phyloP scores from a whole-genome alignment of 2,113 vertebrate genomes.

The Psilopogon haemacephalus region DNA sequence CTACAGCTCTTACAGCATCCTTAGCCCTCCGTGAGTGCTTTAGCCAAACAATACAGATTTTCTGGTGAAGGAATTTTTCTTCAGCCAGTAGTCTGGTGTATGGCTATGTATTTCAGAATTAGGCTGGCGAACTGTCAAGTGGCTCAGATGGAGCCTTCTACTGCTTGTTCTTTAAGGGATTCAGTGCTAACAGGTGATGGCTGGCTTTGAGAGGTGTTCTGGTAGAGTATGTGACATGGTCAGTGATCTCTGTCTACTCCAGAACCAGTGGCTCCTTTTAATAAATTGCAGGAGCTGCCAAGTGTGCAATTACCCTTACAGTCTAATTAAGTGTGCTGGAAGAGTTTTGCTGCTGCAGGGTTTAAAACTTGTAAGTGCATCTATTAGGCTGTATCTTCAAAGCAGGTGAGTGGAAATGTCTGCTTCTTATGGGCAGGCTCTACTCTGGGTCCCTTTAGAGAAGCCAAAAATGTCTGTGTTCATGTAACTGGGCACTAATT shows the following conservation, averaged over 20 bases:
- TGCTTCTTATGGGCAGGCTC: neutral
- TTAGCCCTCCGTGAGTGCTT: neutral
- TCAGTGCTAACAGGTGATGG: neutral
- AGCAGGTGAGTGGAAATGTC: neutral
- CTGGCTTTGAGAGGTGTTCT: neutral
- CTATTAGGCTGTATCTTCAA: neutral
- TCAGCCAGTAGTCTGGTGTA: neutral
- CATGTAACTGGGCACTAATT: neutral
- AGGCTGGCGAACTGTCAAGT: neutral
- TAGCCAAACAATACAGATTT: neutral
- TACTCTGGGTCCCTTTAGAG: neutral
- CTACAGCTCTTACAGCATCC: neutral
- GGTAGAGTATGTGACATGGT: neutral
- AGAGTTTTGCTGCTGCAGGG: neutral
- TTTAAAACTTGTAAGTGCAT: neutral
- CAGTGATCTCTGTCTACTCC: neutral
- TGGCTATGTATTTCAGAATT: neutral
- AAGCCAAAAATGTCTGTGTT: neutral
- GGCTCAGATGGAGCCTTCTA: neutral
- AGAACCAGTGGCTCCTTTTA: neutral
- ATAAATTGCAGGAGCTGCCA: neutral
- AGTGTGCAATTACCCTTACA: neutral
- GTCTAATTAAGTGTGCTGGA: neutral
- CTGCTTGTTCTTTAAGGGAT: neutral
- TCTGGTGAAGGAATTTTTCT: neutral